Conservation (phyloP, 2,797 vertebrate genomes). For the Sandelia bainsii region DNA sequence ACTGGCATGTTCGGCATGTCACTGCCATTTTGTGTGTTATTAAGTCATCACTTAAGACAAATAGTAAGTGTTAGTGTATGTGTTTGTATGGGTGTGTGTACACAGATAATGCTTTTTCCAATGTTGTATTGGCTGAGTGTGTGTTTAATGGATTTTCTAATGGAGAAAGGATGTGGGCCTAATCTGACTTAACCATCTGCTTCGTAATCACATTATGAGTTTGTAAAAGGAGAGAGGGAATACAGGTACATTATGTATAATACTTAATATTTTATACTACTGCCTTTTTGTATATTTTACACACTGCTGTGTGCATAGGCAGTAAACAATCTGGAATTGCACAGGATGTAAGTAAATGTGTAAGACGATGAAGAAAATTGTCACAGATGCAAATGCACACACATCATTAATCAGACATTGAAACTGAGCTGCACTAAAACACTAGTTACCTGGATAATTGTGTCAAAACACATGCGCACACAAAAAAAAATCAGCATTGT, state of each 20-base stretch:
- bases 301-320: conserved; percentile 15
- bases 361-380: conserved; percentile 43
- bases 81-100: not conserved
- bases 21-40: not conserved
- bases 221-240: conserved; percentile 34
- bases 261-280: conserved; percentile 14
- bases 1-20: not conserved
- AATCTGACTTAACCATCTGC: conserved; percentile 47
- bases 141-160: conserved; percentile 68
- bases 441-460: conserved; percentile 18
- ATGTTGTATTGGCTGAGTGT: conserved; percentile 35
- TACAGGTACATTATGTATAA: conserved; percentile 22
- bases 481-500: not conserved
- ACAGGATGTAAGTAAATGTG: conserved; percentile 32
- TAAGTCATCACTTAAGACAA: conserved; percentile 2
- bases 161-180: conserved; percentile 55
- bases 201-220: conserved; percentile 37
- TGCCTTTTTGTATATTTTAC: too few species aligned
- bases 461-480: not conserved
- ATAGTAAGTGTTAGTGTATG: not conserved
- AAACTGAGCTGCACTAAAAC: conserved; percentile 20
- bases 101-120: conserved; percentile 12
- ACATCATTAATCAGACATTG: not conserved
- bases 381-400: conserved; percentile 30
- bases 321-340: conserved; percentile 40